Base-by-base conservation (phyloP, 2,113 vertebrate species). In the Montifringilla adamsi region DNA sequence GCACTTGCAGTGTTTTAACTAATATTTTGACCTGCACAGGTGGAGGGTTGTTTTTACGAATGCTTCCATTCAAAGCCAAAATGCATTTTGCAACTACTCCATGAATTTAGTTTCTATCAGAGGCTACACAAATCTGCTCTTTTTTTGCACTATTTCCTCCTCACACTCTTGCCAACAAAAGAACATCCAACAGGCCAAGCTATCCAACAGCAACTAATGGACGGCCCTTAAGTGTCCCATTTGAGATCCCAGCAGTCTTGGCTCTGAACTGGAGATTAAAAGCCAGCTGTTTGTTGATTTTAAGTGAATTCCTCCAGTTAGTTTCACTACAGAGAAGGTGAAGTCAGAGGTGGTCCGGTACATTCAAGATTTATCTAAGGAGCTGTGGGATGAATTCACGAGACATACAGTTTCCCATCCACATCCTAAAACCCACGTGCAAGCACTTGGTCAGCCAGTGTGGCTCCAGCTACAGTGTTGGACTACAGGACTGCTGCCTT, bases 401-500 rank as follows among this genome's bases (percentile, higher is more conserved):
- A 33, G 43, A 63, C 46, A 46, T 1, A 4, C n/a, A 39, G 27
- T 22, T 62, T 84, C 63, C 52, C 44, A 23, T 55, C 60, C 63
- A 58, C 56, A 69, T 78, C 88, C 72, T 75, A 59, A 13, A 55
- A 11, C 17, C 55, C 64, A 52, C 0, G 0, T 43, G 60, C 47
- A 53, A 73, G 53, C 1, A 0, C 67, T 78, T 69, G 75, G 92
- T 88, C 93, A 91, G 77, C 74, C 81, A 37, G 60, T 0, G 24
- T 70, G 72, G 72, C 67, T 94, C 39, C 84, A 84, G 90, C 85
- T 77, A 30, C 49, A 47, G 60, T 60, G 85, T 63, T 94, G 95
- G 92, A 67, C 93, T 94, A 64, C 79, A 88, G 88, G 64, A 72
- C 13, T 49, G 80, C 83, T 90, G 93, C 90, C 85, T 84, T 72